Percentiles rank a stretch among this genome's conserved stretches.
Evolutionary conservation across 2,113 vertebrate species (phyloP).

Genomic region (Strix aluco): DNA sequence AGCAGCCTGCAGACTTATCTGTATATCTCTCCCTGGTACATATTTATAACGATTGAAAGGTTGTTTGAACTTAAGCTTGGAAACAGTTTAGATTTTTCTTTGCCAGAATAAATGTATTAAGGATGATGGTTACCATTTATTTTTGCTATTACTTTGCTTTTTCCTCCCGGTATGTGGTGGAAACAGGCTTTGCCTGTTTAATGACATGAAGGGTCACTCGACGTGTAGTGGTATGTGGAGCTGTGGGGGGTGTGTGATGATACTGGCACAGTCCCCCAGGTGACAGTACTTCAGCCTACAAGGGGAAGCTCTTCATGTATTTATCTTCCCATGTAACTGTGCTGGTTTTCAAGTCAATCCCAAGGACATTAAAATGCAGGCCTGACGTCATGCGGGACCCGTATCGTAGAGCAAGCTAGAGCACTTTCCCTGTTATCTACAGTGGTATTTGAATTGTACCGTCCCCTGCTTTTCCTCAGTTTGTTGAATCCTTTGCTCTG

Average conservation of each 20-base stretch:
- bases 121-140: not conserved
- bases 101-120: not conserved
- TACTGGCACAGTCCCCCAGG: fast-evolving
- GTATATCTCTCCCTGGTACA: not conserved
- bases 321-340: not conserved
- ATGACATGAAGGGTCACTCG: fast-evolving
- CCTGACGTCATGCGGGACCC: not conserved
- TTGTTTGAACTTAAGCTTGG: not conserved
- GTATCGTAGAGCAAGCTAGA: not conserved
- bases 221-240: not conserved
- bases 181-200: not conserved
- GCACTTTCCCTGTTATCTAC: not conserved
- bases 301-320: not conserved
- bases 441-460: not conserved
- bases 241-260: not conserved
- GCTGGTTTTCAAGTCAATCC: not conserved
- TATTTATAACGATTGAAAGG: not conserved
- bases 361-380: not conserved
- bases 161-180: not conserved
- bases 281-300: not conserved
- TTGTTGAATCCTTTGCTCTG: not conserved
- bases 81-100: not conserved
- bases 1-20: not conserved
- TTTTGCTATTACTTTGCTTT: not conserved
- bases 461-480: not conserved